These are phyloP conservation scores for Paralichthys olivaceus DNA, from an alignment of 2,113 vertebrate genomes.

Conservation along the genomic window DNA sequence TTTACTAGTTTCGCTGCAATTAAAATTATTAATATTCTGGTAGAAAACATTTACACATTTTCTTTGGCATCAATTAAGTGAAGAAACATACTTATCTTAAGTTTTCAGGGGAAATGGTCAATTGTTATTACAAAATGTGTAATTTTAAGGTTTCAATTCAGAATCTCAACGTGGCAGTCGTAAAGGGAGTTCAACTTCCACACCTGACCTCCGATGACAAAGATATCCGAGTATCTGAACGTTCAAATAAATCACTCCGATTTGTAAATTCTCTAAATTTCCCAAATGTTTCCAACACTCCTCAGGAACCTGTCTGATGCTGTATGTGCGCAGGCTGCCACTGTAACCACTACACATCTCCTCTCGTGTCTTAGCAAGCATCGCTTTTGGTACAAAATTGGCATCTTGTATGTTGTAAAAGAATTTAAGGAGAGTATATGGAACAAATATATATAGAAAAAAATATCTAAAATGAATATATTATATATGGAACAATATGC, in stretches of 20 bases:
- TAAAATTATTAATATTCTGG: background rate
- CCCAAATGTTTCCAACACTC: constrained; percentile 2
- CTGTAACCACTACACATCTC: constrained; percentile 57
- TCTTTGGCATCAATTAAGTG: background rate
- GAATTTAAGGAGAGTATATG: constrained; percentile 80
- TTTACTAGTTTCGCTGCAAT: background rate
- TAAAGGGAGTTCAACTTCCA: background rate
- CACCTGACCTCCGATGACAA: background rate
- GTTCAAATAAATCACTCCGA: background rate
- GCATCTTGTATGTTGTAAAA: constrained; percentile 82
- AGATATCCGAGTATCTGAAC: constrained; percentile 11
- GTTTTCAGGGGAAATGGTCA: background rate
- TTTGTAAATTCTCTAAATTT: background rate
- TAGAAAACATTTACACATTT: background rate
- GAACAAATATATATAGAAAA: constrained; percentile 80
- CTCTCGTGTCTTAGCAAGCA: constrained; percentile 72
- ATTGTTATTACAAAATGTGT: background rate
- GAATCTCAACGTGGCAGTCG: background rate
- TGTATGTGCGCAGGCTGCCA: constrained; percentile 46
- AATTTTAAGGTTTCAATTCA: background rate
- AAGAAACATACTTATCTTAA: background rate
- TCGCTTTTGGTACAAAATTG: constrained; percentile 82
- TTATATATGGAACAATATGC: constrained; percentile 79
- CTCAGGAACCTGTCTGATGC: constrained; percentile 40
- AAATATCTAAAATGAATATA: constrained; percentile 81